A percentile compares a stretch with the other conserved stretches of the same genome.
Evolutionary conservation across 2,888 invertebrate species (phyloP).

Genomic region (Metalampra italica): DNA sequence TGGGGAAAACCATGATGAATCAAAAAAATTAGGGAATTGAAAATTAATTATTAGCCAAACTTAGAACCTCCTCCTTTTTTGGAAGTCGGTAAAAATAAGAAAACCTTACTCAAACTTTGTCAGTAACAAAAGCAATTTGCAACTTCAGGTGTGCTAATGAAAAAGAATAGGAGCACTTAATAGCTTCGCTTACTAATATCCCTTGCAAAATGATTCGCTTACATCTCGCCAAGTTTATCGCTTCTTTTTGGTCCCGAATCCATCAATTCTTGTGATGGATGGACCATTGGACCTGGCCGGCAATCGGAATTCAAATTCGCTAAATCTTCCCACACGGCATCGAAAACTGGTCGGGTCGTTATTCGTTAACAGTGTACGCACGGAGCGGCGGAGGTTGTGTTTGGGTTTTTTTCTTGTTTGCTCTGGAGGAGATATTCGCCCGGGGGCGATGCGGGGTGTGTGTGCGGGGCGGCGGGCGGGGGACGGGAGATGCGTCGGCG

Average conservation of each 20-base stretch:
- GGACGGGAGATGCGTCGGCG: conserved; percentile 46
- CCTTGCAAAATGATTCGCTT: conserved; percentile 63
- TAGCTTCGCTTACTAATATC: conserved; percentile 65
- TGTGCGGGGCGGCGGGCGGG: conserved; percentile 21
- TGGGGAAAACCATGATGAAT: too few relatives aligned
- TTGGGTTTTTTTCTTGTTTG: conserved; percentile 61
- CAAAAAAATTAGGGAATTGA: too few relatives aligned
- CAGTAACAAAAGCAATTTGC: conserved; percentile 11
- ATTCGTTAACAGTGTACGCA: conserved; percentile 71
- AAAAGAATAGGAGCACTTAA: conserved; percentile 51
- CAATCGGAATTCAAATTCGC: conserved; percentile 78
- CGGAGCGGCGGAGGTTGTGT: conserved; percentile 38
- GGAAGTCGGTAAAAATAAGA: too few relatives aligned
- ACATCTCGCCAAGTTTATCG: conserved; percentile 60
- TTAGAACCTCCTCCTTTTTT: too few relatives aligned
- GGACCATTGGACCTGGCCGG: conserved; percentile 57
- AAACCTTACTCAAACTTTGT: neutral
- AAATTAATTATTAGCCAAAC: too few relatives aligned
- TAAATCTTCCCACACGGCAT: conserved; percentile 75
- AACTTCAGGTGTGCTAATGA: conserved; percentile 13
- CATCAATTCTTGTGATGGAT: conserved; percentile 77
- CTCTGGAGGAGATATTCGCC: conserved; percentile 68
- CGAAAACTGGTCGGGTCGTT: conserved; percentile 73
- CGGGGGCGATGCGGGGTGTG: conserved; percentile 31
- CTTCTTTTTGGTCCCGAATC: conserved; percentile 72